Conservation (phyloP, 92 coral and sea anemone genomes). For the Porites lobata region DNA sequence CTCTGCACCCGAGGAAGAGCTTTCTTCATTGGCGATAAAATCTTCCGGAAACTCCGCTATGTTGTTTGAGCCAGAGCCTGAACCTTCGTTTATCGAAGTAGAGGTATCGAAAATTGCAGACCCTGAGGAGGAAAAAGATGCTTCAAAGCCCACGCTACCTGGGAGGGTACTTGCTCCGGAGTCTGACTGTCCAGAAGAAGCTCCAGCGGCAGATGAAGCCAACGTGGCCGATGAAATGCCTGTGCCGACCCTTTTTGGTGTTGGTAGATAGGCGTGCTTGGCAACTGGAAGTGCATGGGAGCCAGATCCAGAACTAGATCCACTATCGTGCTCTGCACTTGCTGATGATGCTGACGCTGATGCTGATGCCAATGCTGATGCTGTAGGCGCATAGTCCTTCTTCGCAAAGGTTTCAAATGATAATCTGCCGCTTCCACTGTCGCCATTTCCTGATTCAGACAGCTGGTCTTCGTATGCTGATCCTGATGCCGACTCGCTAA, state of each 20-base stretch:
- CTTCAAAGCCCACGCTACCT: slow-evolving; percentile 75
- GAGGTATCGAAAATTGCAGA: slow-evolving; percentile 76
- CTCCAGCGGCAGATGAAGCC: slow-evolving; percentile 45
- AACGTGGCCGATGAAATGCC: slow-evolving; percentile 43
- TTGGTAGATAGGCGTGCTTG: slow-evolving; percentile 39
- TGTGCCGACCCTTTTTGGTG: slow-evolving; percentile 39
- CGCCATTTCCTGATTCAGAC: slow-evolving; percentile 20
- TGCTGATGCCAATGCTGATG: slow-evolving; percentile 17
- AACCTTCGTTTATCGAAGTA: slow-evolving; percentile 43
- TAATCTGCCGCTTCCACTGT: slow-evolving; percentile 40
- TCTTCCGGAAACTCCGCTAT: slow-evolving; percentile 66
- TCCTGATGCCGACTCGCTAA: slow-evolving; percentile 44
- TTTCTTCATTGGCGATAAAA: slow-evolving; percentile 35
- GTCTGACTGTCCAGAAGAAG: slow-evolving; percentile 44
- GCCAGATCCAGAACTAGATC: slow-evolving; percentile 57
- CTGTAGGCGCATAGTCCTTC: slow-evolving; percentile 33
- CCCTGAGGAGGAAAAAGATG: slow-evolving; percentile 81
- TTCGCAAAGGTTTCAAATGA: slow-evolving; percentile 1
- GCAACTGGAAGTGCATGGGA: slow-evolving; percentile 5
- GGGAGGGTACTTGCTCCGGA: slow-evolving; percentile 58
- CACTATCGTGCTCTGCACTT: slow-evolving; percentile 42
- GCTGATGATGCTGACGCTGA: slow-evolving; percentile 42
- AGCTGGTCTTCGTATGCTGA: slow-evolving; percentile 25
- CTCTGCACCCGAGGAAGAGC: slow-evolving; percentile 46
- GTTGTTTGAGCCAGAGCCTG: slow-evolving; percentile 70